phyloP scores from a whole-genome alignment of 2,113 vertebrate genomes.

The Onychorhynchus coronatus region DNA sequence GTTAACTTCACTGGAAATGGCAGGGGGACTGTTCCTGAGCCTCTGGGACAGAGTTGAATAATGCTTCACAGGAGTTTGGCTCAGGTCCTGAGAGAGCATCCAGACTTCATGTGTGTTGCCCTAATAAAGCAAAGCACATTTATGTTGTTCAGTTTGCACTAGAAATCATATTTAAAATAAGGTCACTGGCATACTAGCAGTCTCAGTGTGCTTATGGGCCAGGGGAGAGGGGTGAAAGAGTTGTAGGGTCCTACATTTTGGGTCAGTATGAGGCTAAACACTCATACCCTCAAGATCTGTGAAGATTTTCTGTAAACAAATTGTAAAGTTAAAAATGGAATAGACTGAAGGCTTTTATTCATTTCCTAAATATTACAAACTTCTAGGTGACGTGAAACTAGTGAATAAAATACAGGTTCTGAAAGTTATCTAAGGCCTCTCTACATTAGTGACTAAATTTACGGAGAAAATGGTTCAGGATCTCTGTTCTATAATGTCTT shows the following conservation, averaged over 20 bases:
- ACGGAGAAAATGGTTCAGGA: neutral
- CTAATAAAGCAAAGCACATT: neutral
- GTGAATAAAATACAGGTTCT: neutral
- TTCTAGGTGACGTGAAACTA: neutral
- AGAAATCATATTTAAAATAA: neutral
- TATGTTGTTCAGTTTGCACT: neutral
- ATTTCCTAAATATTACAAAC: neutral
- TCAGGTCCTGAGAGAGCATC: neutral
- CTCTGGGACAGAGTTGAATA: too few relatives aligned
- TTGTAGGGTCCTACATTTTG: neutral
- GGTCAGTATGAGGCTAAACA: neutral
- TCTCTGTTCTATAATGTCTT: neutral
- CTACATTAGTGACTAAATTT: neutral
- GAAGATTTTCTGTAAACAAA: neutral
- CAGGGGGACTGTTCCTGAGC: neutral
- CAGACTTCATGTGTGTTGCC: neutral
- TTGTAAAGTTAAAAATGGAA: neutral
- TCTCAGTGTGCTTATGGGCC: neutral
- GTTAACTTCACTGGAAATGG: neutral
- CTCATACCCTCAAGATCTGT: accelerated
- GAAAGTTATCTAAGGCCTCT: neutral
- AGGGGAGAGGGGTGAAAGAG: neutral
- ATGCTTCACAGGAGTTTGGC: neutral
- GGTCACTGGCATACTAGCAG: neutral
- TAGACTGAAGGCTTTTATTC: neutral